A percentile compares a stretch with the other conserved stretches of the same genome.
Conservation (phyloP, 2,113 vertebrate genomes). For the Solenodon paradoxus region DNA sequence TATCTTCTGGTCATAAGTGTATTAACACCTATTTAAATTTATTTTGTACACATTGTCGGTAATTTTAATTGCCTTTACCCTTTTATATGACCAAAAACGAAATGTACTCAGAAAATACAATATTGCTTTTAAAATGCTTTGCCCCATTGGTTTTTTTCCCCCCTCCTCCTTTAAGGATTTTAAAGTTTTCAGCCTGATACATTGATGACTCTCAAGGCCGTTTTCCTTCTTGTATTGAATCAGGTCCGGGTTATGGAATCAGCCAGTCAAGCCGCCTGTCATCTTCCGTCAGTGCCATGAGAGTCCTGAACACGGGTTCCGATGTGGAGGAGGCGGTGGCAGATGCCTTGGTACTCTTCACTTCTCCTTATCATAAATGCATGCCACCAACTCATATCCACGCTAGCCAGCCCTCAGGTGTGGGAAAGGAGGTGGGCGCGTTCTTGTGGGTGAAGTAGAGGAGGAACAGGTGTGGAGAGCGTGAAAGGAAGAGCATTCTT, state of each 20-base stretch:
- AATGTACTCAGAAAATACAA: conserved; percentile 46
- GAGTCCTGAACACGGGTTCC: conserved; percentile 95
- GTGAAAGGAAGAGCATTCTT: not conserved
- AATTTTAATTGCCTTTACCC: conserved; percentile 37
- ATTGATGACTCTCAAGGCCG: not conserved
- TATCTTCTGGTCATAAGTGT: conserved; percentile 17
- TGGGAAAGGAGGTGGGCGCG: not conserved
- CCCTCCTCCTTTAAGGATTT: not conserved
- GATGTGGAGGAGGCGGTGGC: conserved; percentile 97
- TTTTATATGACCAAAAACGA: conserved; percentile 48
- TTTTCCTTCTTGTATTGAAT: conserved; percentile 55
- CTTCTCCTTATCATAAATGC: not conserved
- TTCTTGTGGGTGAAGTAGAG: not conserved
- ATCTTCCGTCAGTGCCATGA: conserved; percentile 96
- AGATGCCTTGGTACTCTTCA: conserved; percentile 92
- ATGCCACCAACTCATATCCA: not conserved
- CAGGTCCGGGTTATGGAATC: conserved; percentile 92
- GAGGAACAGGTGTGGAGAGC: not conserved
- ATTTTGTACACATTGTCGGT: conserved; percentile 14
- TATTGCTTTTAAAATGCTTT: conserved; percentile 78
- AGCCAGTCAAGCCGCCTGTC: conserved; percentile 94
- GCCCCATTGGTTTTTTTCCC: conserved; percentile 71
- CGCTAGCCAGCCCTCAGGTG: not conserved
- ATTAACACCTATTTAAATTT: conserved; percentile 25
- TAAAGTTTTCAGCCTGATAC: not conserved